phyloP scores from a whole-genome alignment of 2,113 vertebrate genomes.

The Harpagus bidentatus region DNA sequence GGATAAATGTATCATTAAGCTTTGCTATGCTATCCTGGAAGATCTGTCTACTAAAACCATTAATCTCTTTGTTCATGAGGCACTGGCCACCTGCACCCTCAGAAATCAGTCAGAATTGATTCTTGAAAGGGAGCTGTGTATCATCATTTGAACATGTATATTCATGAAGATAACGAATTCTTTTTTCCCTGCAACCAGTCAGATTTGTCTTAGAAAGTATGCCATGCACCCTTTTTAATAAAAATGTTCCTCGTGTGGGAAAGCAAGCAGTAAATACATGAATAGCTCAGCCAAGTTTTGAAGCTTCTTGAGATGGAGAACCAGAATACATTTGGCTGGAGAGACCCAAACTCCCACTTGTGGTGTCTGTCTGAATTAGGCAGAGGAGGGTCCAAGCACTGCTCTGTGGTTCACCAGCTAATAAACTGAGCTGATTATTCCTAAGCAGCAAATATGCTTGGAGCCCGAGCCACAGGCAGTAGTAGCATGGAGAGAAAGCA shows the following conservation, averaged over 20 bases:
- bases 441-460: background rate
- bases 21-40: background rate
- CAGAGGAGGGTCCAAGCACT: background rate
- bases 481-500: background rate
- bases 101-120: background rate
- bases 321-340: background rate
- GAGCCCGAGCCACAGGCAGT: accelerated
- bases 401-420: background rate
- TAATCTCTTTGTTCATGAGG: background rate
- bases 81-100: background rate
- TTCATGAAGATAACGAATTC: background rate
- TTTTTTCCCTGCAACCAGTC: background rate
- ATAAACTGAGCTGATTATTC: background rate
- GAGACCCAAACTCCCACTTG: background rate
- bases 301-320: background rate
- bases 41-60: background rate
- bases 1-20: background rate
- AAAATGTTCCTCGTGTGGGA: background rate
- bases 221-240: background rate
- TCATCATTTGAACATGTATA: background rate
- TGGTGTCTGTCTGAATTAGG: background rate
- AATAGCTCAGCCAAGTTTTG: background rate
- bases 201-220: background rate
- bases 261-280: background rate
- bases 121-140: background rate